Percentiles rank a stretch among this genome's conserved stretches.
Conservation (phyloP, 2,888 invertebrate genomes). For the Drosophila colorata region DNA sequence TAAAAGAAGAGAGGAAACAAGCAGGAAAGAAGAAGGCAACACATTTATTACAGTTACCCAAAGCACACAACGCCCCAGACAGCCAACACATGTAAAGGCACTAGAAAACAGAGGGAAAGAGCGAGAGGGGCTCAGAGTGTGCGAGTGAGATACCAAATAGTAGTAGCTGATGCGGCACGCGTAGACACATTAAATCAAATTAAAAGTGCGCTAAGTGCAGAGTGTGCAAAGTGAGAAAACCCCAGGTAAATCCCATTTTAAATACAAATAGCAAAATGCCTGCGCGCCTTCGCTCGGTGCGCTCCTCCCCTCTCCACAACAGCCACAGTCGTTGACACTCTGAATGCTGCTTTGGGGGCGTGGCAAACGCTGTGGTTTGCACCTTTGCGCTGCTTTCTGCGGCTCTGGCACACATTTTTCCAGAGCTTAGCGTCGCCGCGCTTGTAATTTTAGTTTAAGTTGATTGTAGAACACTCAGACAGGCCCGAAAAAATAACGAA, state of each 20-base stretch:
- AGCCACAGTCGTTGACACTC: constrained; percentile 29
- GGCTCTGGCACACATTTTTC: constrained; percentile 70
- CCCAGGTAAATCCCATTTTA: constrained; percentile 78
- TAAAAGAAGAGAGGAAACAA: constrained; percentile 23
- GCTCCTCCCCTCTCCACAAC: constrained; percentile 1
- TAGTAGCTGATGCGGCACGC: constrained; percentile 59
- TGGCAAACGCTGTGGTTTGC: constrained; percentile 33
- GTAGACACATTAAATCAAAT: constrained; percentile 81
- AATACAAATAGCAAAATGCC: constrained; percentile 72
- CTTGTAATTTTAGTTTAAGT: constrained; percentile 79
- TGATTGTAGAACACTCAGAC: constrained; percentile 68
- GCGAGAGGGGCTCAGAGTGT: not conserved
- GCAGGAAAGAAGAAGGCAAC: constrained; percentile 13
- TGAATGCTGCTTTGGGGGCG: constrained; percentile 27
- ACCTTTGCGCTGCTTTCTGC: constrained; percentile 17
- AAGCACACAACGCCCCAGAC: constrained; percentile 24
- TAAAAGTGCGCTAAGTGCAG: constrained; percentile 74
- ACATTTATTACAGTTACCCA: constrained; percentile 42
- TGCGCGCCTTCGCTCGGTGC: not conserved
- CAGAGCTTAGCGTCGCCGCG: constrained; percentile 66
- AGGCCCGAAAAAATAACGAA: constrained; percentile 16
- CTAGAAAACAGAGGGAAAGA: not conserved
- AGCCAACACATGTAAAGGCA: constrained; percentile 17
- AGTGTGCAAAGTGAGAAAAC: constrained; percentile 69
- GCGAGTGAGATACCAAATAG: constrained; percentile 29